These are phyloP conservation scores for Syngnathoides biaculeatus DNA, from an alignment of 2,113 vertebrate species.

Conservation along the genomic window DNA sequence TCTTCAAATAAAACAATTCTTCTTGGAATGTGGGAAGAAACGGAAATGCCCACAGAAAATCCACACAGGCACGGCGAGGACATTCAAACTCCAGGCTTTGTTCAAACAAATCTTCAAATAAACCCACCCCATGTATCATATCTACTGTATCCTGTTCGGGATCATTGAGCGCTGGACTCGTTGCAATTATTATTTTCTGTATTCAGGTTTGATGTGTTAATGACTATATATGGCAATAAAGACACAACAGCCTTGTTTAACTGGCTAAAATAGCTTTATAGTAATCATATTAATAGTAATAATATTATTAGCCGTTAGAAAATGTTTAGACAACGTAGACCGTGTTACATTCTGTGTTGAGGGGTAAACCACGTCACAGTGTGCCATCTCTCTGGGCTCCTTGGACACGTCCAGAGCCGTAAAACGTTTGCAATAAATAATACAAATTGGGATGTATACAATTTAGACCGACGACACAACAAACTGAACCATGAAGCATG, in stretches of 20 bases:
- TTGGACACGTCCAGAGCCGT: constrained; percentile 63
- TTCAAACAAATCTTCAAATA: no score
- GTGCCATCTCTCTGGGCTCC: constrained; percentile 73
- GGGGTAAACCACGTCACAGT: constrained; percentile 78
- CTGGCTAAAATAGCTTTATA: constrained; percentile 84
- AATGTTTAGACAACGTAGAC: constrained; percentile 74
- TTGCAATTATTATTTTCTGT: no score
- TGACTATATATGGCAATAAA: constrained; percentile 20
- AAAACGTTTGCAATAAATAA: constrained; percentile 55
- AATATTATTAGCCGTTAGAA: constrained; percentile 74
- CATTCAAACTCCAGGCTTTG: no score
- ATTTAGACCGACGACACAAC: constrained; percentile 49
- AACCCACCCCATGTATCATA: no score
- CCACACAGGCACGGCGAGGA: no score
- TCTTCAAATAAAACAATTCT: no score
- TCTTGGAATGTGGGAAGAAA: no score
- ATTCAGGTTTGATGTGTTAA: neutral
- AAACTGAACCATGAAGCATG: constrained; percentile 39
- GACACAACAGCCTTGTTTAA: constrained; percentile 55
- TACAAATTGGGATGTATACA: constrained; percentile 58
- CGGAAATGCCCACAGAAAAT: no score
- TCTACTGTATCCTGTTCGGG: no score
- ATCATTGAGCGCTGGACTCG: no score
- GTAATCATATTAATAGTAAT: constrained; percentile 72
- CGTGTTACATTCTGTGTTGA: constrained; percentile 80